Conservation (phyloP, 2,888 invertebrate species). For the Caenorhabditis doughertyi region DNA sequence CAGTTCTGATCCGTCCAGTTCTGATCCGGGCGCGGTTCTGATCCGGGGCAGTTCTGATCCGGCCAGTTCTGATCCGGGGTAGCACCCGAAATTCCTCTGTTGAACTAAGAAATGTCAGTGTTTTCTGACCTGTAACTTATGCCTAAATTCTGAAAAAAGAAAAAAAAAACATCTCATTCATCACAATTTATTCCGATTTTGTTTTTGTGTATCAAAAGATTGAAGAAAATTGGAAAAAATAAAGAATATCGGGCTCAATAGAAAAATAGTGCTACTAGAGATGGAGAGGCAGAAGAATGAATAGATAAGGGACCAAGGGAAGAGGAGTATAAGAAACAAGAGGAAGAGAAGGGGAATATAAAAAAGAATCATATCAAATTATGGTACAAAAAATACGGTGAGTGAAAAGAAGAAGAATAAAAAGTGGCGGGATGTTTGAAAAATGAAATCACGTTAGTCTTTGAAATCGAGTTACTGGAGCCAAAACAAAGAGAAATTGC, state of each 20-base stretch:
- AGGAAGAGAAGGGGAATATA: no score
- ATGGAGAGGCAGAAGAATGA: no score
- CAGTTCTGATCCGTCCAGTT: no score
- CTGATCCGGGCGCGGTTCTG: no score
- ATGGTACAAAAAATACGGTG: constrained; percentile 23
- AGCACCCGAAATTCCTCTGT: no score
- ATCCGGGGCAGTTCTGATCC: no score
- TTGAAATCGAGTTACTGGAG: no score
- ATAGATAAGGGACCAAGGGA: neutral
- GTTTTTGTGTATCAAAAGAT: neutral
- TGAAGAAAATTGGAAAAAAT: neutral
- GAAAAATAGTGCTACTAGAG: neutral
- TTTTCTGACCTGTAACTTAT: no score
- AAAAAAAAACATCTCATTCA: neutral
- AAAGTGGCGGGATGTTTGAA: neutral
- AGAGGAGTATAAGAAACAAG: neutral
- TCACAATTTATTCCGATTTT: neutral
- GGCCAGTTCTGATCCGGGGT: no score
- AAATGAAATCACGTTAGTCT: neutral
- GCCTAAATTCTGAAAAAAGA: neutral
- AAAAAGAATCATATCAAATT: constrained; percentile 3
- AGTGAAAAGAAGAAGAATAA: neutral
- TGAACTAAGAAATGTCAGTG: no score
- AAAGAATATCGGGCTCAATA: neutral
- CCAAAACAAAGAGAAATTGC: neutral